These are phyloP conservation scores for Greenwoodochromis staneri DNA, from an alignment of 2,113 vertebrate species.

Conservation along the genomic window DNA sequence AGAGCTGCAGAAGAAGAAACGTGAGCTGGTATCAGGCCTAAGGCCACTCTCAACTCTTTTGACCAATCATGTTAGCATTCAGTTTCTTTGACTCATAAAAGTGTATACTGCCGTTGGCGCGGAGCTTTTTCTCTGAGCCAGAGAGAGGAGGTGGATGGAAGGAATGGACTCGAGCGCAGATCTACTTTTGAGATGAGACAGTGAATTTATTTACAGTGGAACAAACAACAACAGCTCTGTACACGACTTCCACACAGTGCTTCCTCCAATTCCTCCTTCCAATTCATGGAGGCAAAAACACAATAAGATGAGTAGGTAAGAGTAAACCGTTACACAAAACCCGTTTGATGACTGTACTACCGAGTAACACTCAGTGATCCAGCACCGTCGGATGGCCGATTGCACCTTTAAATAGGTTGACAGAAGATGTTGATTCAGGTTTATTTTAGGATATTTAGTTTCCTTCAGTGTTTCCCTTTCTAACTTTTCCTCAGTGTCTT, in stretches of 20 bases:
- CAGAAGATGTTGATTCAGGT: not conserved
- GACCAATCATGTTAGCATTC: not conserved
- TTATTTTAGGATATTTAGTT: not conserved
- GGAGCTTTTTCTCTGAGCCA: not conserved
- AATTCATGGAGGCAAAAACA: not conserved
- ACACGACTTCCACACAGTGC: not conserved
- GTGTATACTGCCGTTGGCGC: not conserved
- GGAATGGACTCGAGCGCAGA: not conserved
- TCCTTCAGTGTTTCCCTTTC: not conserved
- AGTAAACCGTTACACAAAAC: not conserved
- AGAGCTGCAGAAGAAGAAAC: not conserved
- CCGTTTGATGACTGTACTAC: not conserved
- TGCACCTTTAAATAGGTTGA: not conserved
- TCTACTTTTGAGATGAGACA: not conserved
- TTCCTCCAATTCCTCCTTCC: not conserved
- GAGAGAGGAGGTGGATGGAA: not conserved
- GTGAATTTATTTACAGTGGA: not conserved
- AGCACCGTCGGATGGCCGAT: rapidly evolving
- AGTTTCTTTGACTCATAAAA: not conserved
- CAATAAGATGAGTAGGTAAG: not conserved
- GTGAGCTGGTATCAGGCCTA: not conserved
- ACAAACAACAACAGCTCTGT: not conserved
- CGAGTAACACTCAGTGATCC: not conserved
- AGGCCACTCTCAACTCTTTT: not conserved
- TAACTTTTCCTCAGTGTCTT: not conserved